These are phyloP conservation scores for Helicoverpa armigera DNA, from an alignment of 1,140 invertebrate species.

Conservation along the genomic window DNA sequence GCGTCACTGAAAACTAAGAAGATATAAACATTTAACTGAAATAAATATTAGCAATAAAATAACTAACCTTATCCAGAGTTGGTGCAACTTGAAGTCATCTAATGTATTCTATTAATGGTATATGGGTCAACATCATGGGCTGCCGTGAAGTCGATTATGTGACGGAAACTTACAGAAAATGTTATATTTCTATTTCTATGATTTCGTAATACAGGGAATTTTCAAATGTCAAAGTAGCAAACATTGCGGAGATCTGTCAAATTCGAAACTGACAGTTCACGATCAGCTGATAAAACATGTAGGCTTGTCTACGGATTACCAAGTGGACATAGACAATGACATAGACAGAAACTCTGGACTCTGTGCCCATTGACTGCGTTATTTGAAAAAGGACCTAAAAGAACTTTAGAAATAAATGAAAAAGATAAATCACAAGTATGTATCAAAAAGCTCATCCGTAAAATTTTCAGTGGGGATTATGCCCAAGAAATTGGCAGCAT, in stretches of 20 bases:
- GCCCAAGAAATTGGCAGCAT: no score
- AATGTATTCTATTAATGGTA: constrained; percentile 38
- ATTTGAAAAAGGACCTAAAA: no score
- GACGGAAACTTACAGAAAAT: constrained; percentile 46
- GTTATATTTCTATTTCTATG: constrained; percentile 35
- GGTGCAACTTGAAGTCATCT: constrained; percentile 44
- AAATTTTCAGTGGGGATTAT: no score
- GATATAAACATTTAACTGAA: background rate
- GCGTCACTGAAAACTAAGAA: background rate
- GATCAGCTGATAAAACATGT: constrained; percentile 27
- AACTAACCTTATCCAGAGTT: constrained; percentile 35
- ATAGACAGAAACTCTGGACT: no score
- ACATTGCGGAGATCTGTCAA: background rate
- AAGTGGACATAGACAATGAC: no score
- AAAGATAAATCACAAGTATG: no score
- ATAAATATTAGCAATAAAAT: background rate
- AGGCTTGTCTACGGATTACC: no score
- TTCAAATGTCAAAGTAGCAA: constrained; percentile 24
- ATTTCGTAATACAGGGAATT: constrained; percentile 54
- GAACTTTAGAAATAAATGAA: no score
- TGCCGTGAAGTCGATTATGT: constrained; percentile 35
- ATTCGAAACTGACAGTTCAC: constrained; percentile 7
- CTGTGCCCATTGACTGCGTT: no score
- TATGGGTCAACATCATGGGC: constrained; percentile 41
- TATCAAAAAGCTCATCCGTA: no score